Evolutionary conservation across 2,797 vertebrate genomes (phyloP), one percentile per base, ranked within the genome.

Genomic region (Poecile montanus): DNA sequence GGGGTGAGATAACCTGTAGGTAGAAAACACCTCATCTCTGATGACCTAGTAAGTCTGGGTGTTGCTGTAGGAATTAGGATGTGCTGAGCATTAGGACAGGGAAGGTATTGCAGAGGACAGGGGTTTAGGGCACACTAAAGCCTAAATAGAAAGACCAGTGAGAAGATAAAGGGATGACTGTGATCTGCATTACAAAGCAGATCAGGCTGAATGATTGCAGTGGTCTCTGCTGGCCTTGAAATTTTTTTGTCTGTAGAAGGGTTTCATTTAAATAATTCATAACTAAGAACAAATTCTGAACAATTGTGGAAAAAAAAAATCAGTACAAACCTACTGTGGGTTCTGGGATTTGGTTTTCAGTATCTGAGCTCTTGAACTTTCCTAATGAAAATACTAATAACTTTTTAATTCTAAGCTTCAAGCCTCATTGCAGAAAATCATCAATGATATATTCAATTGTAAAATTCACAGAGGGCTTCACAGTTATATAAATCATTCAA

Each of bases 351-450:
- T 85, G 42, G 11, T 89, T 72, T 84, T 70, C 74, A 85, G 3
- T 91, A 85, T 67, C 57, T 93, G 40, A 89, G 80, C 71, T 95
- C 77, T 82, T 90, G 91, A 95, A 94, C 88, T 91, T 86, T 76
- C 61, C 74, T 94, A 87, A 95, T 79, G 83, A 84, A 93, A 93
- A 87, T 61, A 76, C 71, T 87, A 91, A 92, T 81, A 95, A 82
- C 53, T 79, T 93, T 94, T 95, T 95, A 96, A 94, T 91, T 93
- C 81, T 86, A 63, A 82, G 47, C 76, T 91, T 95, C 88, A 96
- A 92, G 94, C 67, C 63, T 95, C 90, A 77, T 93, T 94, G 88
- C 77, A 92, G 84, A 67, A 72, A 93, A 91, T 91, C 53, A 57
- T 79, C 73, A 72, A 62, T 81, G 73, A 86, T 78, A 91, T 83